Percentiles rank a stretch among this genome's conserved stretches.
Evolutionary conservation across 2,797 vertebrate species (phyloP).

Genomic region (Phalloptychus januarius): DNA sequence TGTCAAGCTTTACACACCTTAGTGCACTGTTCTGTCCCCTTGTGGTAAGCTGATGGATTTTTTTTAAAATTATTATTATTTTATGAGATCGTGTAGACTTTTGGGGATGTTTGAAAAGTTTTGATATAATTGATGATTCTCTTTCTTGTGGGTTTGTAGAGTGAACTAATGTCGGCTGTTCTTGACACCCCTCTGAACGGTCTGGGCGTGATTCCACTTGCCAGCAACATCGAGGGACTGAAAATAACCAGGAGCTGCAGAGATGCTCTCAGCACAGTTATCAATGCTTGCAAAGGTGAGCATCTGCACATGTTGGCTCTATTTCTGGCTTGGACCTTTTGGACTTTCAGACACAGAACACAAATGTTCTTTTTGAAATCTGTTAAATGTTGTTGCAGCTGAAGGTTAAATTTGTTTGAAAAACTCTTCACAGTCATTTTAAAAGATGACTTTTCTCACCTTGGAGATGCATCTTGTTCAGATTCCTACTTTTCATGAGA

Average conservation of each 20-base stretch:
- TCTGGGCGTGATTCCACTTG: conserved; percentile 82
- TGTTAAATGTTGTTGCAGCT: background rate
- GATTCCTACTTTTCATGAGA: background rate
- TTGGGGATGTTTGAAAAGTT: background rate
- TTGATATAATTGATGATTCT: background rate
- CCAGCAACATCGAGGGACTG: conserved; percentile 67
- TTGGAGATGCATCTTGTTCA: background rate
- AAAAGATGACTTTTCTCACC: background rate
- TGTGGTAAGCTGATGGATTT: conserved; percentile 61
- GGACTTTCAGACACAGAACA: background rate
- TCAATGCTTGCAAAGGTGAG: conserved; percentile 85
- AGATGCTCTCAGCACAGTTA: conserved; percentile 78
- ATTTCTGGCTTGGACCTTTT: background rate
- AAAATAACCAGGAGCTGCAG: conserved; percentile 74
- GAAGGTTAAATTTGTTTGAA: background rate
- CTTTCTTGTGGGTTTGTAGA: conserved; percentile 52
- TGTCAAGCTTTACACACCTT: conserved; percentile 81
- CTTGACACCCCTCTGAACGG: conserved; percentile 81
- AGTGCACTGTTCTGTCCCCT: conserved; percentile 82
- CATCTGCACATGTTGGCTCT: background rate
- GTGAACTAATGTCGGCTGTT: conserved; percentile 74
- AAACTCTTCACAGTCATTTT: background rate
- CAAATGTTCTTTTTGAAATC: background rate
- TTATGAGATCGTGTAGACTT: background rate
- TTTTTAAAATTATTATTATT: background rate